Base-by-base conservation (phyloP, 2,888 invertebrate species). In the Helleia helle region DNA sequence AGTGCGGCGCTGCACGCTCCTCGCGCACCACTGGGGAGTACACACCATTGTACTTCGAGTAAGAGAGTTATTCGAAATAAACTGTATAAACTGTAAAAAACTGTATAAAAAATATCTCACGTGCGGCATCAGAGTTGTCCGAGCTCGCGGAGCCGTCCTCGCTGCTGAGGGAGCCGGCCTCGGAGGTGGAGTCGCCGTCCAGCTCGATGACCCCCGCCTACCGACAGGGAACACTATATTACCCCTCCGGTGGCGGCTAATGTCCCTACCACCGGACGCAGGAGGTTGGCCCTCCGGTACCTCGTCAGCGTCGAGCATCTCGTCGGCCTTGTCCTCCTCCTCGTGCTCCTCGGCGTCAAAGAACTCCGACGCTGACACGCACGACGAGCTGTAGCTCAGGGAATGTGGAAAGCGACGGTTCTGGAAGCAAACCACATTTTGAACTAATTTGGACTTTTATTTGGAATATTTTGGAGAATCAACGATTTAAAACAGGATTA, bases 331-430 rank as follows among this genome's bases (percentile, higher is more conserved):
- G 11, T 65, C 43, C 18, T 75, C 75, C 12, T 69, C 68, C 1
- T 67, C 85, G 7, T 77, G 76, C 38, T 93, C 93, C 61, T 92
- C 91, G 1, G 93, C 94, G 69, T 94, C 93, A 65, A 92, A 93
- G 79, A 93, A 93, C 71, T 94, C 92, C 0, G 91, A 90, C 0
- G 90, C 90, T 43, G 91, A 91, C 14, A 91, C 88, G 55, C 92
- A 90, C 0, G 92, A 92, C 14, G 92, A 93, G 59, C 92, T 92
- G 69, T 91, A 91, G 63, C 92, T 92, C 31, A 91, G 71, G 0
- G 91, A 91, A 59, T 87, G 87, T 48, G 87, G 88, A 55, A 90
- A 87, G 37, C 81, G 87, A 46, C 88, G 86, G 45, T 59, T 67
- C 49, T 58, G 49, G 1, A 25, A 37, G 25, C 6, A n/a, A n/a